phyloP scores from a whole-genome alignment of 1,140 invertebrate species.

The Dinothrombium tinctorium region DNA sequence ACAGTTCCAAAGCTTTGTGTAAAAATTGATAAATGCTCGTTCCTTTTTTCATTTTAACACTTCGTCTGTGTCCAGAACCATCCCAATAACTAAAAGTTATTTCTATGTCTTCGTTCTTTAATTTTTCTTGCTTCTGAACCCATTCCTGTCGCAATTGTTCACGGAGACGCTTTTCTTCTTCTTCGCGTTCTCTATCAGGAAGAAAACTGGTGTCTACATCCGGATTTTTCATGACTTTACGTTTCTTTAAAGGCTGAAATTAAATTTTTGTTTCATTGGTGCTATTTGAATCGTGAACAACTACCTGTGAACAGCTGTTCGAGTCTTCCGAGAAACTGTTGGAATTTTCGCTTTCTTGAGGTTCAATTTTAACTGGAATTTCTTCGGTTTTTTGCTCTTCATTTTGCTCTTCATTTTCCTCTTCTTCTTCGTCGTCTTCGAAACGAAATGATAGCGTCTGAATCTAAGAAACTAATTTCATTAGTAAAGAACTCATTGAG shows the following conservation, averaged over 20 bases:
- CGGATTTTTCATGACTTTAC: slow-evolving; percentile 83
- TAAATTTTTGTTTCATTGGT: too few species aligned
- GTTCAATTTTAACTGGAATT: slow-evolving; percentile 9
- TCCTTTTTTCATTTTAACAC: slow-evolving; percentile 80
- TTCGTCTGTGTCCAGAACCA: slow-evolving; percentile 88
- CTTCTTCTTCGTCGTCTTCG: slow-evolving; percentile 56
- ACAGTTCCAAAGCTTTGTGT: slow-evolving; percentile 50
- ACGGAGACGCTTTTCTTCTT: slow-evolving; percentile 70
- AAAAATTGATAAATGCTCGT: slow-evolving; percentile 96
- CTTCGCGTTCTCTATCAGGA: slow-evolving; percentile 72
- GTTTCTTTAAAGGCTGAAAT: slow-evolving; percentile 5
- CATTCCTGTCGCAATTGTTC: slow-evolving; percentile 75
- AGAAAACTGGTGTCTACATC: slow-evolving; percentile 98
- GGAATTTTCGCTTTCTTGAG: slow-evolving; percentile 1
- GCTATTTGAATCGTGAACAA: neutral
- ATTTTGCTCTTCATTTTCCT: slow-evolving; percentile 23
- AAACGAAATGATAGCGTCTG: slow-evolving; percentile 76
- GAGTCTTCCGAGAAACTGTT: slow-evolving; percentile 6
- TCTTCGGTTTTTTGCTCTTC: too few species aligned
- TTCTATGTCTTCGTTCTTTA: slow-evolving; percentile 96
- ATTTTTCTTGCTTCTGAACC: slow-evolving; percentile 73
- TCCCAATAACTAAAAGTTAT: slow-evolving; percentile 99
- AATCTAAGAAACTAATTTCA: slow-evolving; percentile 23
- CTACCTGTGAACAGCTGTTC: neutral
- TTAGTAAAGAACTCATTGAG: neutral